Evolutionary conservation across 2,113 vertebrate genomes (phyloP), one percentile per base, ranked within the genome.

Genomic region (Dicerorhinus sumatrensis): DNA sequence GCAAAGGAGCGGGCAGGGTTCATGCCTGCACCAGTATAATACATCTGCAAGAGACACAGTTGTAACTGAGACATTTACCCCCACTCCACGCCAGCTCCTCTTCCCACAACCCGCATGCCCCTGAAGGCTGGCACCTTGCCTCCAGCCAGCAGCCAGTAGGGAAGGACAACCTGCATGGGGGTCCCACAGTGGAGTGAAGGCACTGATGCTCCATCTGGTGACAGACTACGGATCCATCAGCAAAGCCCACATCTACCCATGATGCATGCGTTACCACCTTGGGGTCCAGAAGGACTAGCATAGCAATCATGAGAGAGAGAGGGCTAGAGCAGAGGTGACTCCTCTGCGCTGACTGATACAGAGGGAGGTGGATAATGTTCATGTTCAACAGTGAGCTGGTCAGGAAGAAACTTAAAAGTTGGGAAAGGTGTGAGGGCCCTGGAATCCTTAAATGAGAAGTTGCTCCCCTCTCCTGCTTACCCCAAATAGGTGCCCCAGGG

Each of bases 1-100:
- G 99, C 99, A 31, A 99, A 99, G 97, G 99, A 99, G 67, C 99
- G 99, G 6, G 99, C 99, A 8, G 99, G 99, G 98, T 99, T 99
- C 99, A 99, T 99, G 63, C 99, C 99, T 96, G 99, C 99, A 2
- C 99, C 99, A 3, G 99, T 99, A 97, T 99, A 99, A 98, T 99
- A 99, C 97, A 99, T 99, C 99, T 99, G 98, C 11, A 96, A 97
- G 94, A 97, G 76, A 97, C 80, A 97, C 1, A 46, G 81, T 23
- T 23, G n/a, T 62, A 72, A 94, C 85, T 96, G 86, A 97, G 79
- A 79, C 33, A 29, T 18, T 29, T 54, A 18, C 39, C 65, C 18
- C 42, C 1, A 17, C 21, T 84, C n/a, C 20, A 23, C 7, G 21
- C 54, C 36, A 29, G 67, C 70, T 89, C 73, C 76, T 93, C 77